Conservation (phyloP, 2,797 vertebrate genomes). For the Trichosurus vulpecula region DNA sequence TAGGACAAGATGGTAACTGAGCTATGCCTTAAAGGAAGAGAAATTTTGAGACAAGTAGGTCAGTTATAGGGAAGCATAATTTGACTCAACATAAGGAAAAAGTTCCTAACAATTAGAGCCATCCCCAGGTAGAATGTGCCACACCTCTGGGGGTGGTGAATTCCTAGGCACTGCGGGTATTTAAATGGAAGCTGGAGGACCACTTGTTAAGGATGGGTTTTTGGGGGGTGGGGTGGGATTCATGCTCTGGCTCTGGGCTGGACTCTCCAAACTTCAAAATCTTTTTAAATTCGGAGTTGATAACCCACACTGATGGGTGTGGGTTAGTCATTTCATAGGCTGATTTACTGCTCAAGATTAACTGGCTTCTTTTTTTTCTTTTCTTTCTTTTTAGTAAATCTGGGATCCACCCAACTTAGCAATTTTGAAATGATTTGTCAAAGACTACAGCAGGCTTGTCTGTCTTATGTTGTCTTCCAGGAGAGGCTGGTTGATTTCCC, state of each 20-base stretch:
- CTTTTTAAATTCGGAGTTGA: not conserved
- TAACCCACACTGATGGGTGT: not conserved
- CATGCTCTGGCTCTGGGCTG: not conserved
- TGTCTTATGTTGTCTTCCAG: conserved; percentile 29
- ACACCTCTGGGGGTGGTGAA: not conserved
- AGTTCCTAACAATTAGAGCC: not conserved
- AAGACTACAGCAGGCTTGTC: conserved; percentile 27
- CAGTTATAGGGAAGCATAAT: not conserved
- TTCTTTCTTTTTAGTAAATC: not conserved
- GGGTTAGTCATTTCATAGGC: not conserved
- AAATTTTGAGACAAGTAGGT: not conserved
- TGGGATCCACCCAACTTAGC: not conserved
- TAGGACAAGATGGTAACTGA: not conserved
- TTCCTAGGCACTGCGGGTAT: not conserved
- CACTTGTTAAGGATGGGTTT: not conserved
- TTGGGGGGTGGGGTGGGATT: not conserved
- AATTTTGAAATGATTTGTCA: conserved; percentile 41
- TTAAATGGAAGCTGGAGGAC: not conserved
- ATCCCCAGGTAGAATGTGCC: not conserved
- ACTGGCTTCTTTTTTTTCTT: not conserved
- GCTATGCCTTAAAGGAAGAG: not conserved
- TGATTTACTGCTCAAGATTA: not conserved
- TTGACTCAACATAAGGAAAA: not conserved
- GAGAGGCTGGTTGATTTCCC: conserved; percentile 11
- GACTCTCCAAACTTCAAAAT: not conserved